Percentiles rank a stretch among this genome's conserved stretches.
phyloP scores from a whole-genome alignment of 2,888 invertebrate species.

The Bhutanitis thaidina region DNA sequence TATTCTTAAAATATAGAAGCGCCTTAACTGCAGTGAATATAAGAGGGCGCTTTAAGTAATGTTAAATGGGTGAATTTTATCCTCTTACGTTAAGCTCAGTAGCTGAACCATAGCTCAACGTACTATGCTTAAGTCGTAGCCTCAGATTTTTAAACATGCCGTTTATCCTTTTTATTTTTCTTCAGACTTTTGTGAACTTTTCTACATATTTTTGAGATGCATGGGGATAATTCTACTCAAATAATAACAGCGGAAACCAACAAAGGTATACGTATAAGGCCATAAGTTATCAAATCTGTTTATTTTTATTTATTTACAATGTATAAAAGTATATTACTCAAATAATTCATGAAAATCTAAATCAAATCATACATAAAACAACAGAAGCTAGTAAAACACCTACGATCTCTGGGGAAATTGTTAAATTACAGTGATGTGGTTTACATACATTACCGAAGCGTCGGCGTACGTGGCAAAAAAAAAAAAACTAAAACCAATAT shows the following conservation, averaged over 20 bases:
- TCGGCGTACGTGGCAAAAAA: not conserved
- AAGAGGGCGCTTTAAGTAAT: not conserved
- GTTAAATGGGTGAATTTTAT: not conserved
- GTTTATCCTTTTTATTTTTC: too few species aligned
- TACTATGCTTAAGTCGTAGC: too few species aligned
- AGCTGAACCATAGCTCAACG: not conserved
- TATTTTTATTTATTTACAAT: too few species aligned
- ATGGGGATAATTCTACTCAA: too few species aligned
- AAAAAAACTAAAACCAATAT: conserved; percentile 7
- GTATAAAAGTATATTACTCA: too few species aligned
- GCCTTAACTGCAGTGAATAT: not conserved
- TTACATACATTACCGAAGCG: conserved; percentile 12
- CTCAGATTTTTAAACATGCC: too few species aligned
- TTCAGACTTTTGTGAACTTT: too few species aligned
- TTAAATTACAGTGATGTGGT: conserved; percentile 13
- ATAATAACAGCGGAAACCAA: too few species aligned
- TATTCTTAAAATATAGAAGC: not conserved
- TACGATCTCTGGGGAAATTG: conserved; percentile 7
- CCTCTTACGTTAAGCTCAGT: not conserved
- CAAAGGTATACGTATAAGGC: too few species aligned
- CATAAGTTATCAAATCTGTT: too few species aligned
- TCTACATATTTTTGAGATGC: too few species aligned
- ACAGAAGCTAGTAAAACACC: conserved; percentile 9
- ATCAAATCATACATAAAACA: conserved; percentile 8
- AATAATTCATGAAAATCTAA: too few species aligned